Evolutionary conservation across 1,140 invertebrate genomes (phyloP).

Genomic region (Apis dorsata): DNA sequence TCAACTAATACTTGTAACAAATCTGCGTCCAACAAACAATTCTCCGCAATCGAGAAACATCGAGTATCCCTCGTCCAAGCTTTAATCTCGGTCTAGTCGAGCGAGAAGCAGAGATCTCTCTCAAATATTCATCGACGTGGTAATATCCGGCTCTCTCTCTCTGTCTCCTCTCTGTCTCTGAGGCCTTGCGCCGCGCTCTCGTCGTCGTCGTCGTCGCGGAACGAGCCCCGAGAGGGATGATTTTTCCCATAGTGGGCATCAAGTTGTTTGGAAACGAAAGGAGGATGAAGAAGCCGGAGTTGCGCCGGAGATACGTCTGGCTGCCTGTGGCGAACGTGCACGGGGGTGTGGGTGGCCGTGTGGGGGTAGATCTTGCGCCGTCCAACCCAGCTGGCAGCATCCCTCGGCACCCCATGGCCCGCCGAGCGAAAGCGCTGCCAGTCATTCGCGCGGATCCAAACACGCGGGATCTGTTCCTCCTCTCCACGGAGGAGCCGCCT

Average conservation of each 20-base stretch:
- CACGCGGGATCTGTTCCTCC: slow-evolving; percentile 69
- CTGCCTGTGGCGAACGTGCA: slow-evolving; percentile 40
- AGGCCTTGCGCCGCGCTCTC: neutral
- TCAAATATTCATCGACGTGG: slow-evolving; percentile 41
- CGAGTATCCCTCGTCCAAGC: neutral
- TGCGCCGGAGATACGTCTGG: slow-evolving; percentile 53
- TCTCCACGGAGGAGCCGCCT: slow-evolving; percentile 13
- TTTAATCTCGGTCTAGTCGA: slow-evolving; percentile 16
- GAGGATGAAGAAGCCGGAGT: slow-evolving; percentile 17
- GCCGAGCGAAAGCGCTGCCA: slow-evolving; percentile 69
- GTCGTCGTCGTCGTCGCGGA: neutral
- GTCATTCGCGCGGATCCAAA: slow-evolving; percentile 77
- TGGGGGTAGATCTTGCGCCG: slow-evolving; percentile 78
- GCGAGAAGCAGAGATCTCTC: slow-evolving; percentile 1
- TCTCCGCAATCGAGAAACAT: neutral
- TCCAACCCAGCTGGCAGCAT: slow-evolving; percentile 77
- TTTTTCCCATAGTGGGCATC: slow-evolving; percentile 41
- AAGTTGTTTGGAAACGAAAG: slow-evolving; percentile 53
- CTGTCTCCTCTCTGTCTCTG: too few species aligned
- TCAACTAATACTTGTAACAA: neutral
- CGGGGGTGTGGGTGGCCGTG: slow-evolving; percentile 48
- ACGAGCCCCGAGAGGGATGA: slow-evolving; percentile 29
- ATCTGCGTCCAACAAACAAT: neutral
- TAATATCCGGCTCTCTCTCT: slow-evolving; percentile 22
- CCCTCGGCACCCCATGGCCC: slow-evolving; percentile 68